Percentiles rank a stretch among this genome's conserved stretches.
Conservation (phyloP, 2,888 invertebrate species). For the Tineola bisselliella region DNA sequence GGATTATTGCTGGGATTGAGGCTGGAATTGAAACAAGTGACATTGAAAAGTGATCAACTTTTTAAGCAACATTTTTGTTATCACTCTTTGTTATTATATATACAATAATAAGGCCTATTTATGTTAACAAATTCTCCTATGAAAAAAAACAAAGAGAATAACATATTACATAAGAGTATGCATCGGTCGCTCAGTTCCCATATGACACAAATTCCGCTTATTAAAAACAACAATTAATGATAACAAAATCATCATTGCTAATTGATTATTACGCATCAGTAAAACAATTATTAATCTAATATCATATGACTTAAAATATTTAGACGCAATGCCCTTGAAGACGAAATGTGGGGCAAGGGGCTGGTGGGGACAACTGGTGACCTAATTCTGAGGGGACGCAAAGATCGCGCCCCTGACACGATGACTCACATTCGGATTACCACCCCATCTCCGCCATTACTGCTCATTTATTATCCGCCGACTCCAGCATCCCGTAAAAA, state of each 20-base stretch:
- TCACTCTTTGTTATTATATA: too few relatives aligned
- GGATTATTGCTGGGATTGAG: not conserved
- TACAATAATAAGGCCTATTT: too few relatives aligned
- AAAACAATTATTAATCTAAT: not conserved
- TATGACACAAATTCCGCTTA: too few relatives aligned
- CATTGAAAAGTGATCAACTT: too few relatives aligned
- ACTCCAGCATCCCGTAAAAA: not conserved
- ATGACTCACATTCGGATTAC: slow-evolving; percentile 11
- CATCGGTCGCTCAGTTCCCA: too few relatives aligned
- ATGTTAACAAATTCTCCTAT: too few relatives aligned
- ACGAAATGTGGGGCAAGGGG: not conserved
- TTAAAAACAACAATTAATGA: too few relatives aligned
- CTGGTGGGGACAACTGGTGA: not conserved
- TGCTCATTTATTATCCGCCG: slow-evolving; percentile 5
- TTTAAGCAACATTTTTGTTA: too few relatives aligned
- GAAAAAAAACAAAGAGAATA: too few relatives aligned
- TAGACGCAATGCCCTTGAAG: not conserved
- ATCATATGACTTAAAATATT: not conserved
- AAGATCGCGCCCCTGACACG: slow-evolving; percentile 12
- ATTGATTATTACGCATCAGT: not conserved
- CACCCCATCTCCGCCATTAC: not conserved
- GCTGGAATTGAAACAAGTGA: too few relatives aligned
- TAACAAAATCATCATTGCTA: not conserved
- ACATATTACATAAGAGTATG: too few relatives aligned
- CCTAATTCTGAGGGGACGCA: not conserved